phyloP scores from a whole-genome alignment of 2,113 vertebrate genomes.

The Oxyura jamaicensis region DNA sequence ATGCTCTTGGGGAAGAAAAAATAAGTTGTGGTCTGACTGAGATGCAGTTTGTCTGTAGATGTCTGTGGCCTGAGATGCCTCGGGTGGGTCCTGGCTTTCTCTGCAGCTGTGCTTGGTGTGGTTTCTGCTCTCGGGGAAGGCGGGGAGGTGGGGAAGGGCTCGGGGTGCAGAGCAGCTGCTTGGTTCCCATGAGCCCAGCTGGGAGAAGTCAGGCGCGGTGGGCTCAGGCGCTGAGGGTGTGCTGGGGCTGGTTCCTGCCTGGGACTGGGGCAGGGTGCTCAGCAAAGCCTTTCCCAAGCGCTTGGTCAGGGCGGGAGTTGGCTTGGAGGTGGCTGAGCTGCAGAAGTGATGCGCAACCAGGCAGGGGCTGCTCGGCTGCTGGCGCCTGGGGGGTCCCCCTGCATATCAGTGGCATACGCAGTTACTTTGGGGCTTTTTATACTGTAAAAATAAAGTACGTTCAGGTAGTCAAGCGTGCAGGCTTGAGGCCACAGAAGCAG shows the following conservation, averaged over 20 bases:
- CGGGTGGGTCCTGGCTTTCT: rapidly evolving
- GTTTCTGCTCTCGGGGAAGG: background rate
- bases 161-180: background rate
- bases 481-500: background rate
- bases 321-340: background rate
- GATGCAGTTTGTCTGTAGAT: background rate
- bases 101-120: rapidly evolving
- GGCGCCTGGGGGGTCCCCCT: background rate
- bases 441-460: background rate
- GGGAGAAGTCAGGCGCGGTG: background rate
- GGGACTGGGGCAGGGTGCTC: rapidly evolving
- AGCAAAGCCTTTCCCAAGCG: rapidly evolving
- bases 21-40: background rate
- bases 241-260: background rate
- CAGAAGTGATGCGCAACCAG: rapidly evolving
- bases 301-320: rapidly evolving
- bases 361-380: background rate
- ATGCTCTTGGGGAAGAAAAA: rapidly evolving
- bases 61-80: background rate
- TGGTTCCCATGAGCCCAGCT: background rate
- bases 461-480: background rate
- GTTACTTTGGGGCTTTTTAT: background rate
- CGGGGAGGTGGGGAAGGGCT: no score
- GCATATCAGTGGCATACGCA: background rate
- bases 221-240: background rate